These are phyloP conservation scores for Leptestheria dahalacensis DNA, from an alignment of 1,140 invertebrate species.

Conservation along the genomic window DNA sequence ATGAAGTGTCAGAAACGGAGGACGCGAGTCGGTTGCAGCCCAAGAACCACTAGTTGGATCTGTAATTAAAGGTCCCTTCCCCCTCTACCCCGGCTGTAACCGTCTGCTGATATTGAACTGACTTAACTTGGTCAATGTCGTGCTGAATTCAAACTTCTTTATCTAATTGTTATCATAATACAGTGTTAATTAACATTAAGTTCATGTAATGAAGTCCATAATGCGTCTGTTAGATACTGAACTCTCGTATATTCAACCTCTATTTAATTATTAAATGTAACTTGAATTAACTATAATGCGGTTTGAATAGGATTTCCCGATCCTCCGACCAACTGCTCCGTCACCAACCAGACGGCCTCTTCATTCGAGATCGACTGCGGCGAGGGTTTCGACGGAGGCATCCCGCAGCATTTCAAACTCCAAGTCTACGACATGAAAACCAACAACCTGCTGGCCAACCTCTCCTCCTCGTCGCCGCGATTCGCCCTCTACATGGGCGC, in stretches of 20 bases:
- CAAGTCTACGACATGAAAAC: constrained; percentile 52
- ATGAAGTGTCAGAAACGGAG: not conserved
- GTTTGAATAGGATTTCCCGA: constrained; percentile 36
- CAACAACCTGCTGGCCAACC: constrained; percentile 25
- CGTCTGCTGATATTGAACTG: too few species aligned
- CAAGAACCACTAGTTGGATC: too few species aligned
- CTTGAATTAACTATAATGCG: too few species aligned
- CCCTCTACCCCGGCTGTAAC: not conserved
- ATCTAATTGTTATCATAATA: too few species aligned
- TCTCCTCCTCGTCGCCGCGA: constrained; percentile 18
- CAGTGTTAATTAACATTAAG: too few species aligned
- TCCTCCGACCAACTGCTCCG: constrained; percentile 52
- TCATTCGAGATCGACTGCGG: constrained; percentile 59
- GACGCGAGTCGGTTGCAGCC: too few species aligned
- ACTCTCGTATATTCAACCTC: too few species aligned
- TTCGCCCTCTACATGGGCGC: constrained; percentile 12
- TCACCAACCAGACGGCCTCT: constrained; percentile 54
- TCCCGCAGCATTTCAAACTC: constrained; percentile 63
- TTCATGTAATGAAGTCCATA: too few species aligned
- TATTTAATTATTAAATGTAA: too few species aligned
- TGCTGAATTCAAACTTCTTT: not conserved
- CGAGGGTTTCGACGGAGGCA: constrained; percentile 61
- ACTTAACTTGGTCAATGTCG: not conserved
- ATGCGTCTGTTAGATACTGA: too few species aligned
- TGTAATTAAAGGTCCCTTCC: too few species aligned